Percentiles rank a stretch among this genome's conserved stretches.
These are phyloP conservation scores for Lamellibrachia columna DNA, from an alignment of 2,888 invertebrate genomes.

Conservation along the genomic window DNA sequence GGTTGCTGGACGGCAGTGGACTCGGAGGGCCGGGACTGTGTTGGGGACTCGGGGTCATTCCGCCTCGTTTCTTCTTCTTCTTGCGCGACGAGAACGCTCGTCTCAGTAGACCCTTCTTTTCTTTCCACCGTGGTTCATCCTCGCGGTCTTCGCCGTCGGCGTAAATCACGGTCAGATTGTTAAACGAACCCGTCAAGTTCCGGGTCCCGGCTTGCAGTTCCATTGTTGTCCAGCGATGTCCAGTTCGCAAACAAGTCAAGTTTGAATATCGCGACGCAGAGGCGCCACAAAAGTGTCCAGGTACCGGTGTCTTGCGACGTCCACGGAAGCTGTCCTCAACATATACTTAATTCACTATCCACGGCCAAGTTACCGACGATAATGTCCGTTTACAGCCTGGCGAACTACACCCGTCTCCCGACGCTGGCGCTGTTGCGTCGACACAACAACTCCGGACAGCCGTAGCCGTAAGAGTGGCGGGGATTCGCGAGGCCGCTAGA, in stretches of 20 bases:
- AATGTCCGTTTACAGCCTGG: neutral
- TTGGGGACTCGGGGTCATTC: slow-evolving; percentile 14
- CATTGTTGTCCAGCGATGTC: neutral
- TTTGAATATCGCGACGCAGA: neutral
- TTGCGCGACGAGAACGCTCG: slow-evolving; percentile 32
- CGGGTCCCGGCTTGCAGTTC: neutral
- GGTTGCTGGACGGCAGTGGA: neutral
- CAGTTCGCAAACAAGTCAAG: too few species aligned
- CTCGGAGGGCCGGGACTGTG: slow-evolving; percentile 18
- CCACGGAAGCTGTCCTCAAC: neutral
- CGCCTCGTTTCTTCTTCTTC: slow-evolving; percentile 31
- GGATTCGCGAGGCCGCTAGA: neutral
- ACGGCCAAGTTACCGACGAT: neutral
- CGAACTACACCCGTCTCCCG: neutral
- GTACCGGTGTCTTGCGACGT: too few species aligned
- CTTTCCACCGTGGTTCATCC: slow-evolving; percentile 24
- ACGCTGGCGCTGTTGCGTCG: neutral
- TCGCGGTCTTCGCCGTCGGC: slow-evolving; percentile 23
- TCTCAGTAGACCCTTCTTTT: slow-evolving; percentile 29
- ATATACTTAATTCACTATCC: neutral
- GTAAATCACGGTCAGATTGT: slow-evolving; percentile 28
- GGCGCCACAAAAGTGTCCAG: neutral
- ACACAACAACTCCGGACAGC: neutral
- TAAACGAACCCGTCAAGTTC: slow-evolving; percentile 30
- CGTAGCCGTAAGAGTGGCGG: neutral